Base-by-base conservation (phyloP, 2,797 vertebrate species). In the Betta splendens region DNA sequence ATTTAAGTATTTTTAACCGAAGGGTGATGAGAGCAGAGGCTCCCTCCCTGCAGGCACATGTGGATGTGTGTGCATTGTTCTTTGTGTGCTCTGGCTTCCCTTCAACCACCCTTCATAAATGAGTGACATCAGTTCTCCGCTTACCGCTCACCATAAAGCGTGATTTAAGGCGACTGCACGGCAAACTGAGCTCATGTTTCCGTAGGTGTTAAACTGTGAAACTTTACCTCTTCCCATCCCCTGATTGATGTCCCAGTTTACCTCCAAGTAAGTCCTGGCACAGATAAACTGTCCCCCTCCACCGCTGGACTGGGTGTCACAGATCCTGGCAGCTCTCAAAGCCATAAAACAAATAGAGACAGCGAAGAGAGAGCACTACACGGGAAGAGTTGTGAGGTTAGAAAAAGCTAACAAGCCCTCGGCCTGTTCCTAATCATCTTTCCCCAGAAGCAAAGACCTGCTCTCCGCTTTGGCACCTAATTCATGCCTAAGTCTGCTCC, bases 241-340 rank as follows among this genome's bases (percentile, higher is more conserved):
- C 60, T 80, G 81, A 87, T 83, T 75, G 72, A 83, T 82, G 79
- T 23, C 2, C n/a, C n/a, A n/a, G n/a, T n/a, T 58, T 46, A 28
- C 54, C 59, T 72, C 65, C 63, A 42, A 61, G 72, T 71, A 73
- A 74, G 73, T 79, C 37, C 54, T 62, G 56, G 68, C 48, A 64
- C 74, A 74, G 58, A 23, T 33, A 49, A 77, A 54, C 47, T 52
- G 53, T 77, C 65, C 66, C 48, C 70, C 37, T 51, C 48, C 77
- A 68, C 42, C 50, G 70, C 32, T 57, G 45, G 44, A 26, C 28
- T 48, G 37, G 25, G 43, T 59, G 51, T 72, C 76, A 79, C 63
- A 36, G 54, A 77, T 68, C 66, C 57, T 42, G 52, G 63, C n/a
- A 3, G 44, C 69, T 84, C 64, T 75, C 33, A 51, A 77, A 62